Evolutionary conservation across 1,140 invertebrate species (phyloP), one percentile per base, ranked within the genome.

Genomic region (Caenorhabditis inopinata): DNA sequence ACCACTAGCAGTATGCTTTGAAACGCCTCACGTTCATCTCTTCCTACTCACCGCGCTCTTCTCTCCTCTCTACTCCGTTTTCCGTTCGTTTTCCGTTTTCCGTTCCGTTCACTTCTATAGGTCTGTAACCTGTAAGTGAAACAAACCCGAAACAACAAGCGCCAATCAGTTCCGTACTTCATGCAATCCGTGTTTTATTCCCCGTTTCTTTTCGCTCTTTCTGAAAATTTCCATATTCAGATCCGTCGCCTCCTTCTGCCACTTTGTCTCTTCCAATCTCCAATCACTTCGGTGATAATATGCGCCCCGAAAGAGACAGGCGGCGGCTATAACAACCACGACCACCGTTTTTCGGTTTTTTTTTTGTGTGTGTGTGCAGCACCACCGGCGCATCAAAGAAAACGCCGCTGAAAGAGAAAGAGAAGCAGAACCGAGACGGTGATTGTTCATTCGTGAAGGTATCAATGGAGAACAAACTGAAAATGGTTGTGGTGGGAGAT

Each of bases 401-500:
- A 68, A 68, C 58, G 58, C 58, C 58, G 35, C 58, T 68, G 58
- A 3, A 68, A 68, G 58, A 68, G 58, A 68, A 62, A 14, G n/a
- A 62, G 53, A 62, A 62, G n/a, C 4, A 32, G 16, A 21, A n/a
- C n/a, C n/a, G n/a, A 35, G 58, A 16, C 18, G 58, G 32, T 7
- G 32, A 68, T 38, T 68, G 58, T 38, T 68, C 32, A 68, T 38
- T 68, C 58, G 58, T 38, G 21, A 68, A 68, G n/a, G 32, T 38
- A 68, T 68, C 58, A 68, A 82, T 82, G 81, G 81, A 82, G 74
- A 82, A 79, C 35, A 78, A 79, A 78, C 46, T 83, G 51, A 83
- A 83, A 46, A 45, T 83, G 81, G 83, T 83, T 18, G 83, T 83
- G 21, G 83, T 83, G 62, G 83, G 83, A 2, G 83, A 83, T 74